phyloP scores from a whole-genome alignment of 2,113 vertebrate species.

The Mus spicilegus region DNA sequence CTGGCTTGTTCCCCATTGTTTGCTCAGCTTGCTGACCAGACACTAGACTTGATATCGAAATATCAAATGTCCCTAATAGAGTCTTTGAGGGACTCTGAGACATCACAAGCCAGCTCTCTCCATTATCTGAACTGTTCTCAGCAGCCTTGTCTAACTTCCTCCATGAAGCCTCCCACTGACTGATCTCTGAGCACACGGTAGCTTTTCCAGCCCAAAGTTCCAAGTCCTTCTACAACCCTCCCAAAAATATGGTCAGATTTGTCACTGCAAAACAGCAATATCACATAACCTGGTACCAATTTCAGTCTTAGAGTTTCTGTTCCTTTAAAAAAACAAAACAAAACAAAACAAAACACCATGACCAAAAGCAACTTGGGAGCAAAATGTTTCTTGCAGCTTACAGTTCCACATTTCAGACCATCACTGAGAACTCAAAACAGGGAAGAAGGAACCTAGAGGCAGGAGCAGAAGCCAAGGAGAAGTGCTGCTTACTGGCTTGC shows the following conservation, averaged over 20 bases:
- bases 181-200: background rate
- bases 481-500: background rate
- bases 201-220: background rate
- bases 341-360: background rate
- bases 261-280: background rate
- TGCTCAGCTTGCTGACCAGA: background rate
- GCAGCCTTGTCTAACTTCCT: background rate
- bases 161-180: background rate
- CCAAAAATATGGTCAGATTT: background rate
- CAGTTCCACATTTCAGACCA: background rate
- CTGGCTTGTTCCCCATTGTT: background rate
- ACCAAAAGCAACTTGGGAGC: background rate
- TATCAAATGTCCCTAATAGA: background rate
- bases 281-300: background rate
- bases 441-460: background rate
- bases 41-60: background rate
- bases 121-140: background rate
- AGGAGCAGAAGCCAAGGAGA: background rate
- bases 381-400: background rate
- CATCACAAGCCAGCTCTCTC: background rate
- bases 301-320: background rate
- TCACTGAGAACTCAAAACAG: background rate
- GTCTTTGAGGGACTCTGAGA: background rate
- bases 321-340: background rate
- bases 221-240: background rate